These are phyloP conservation scores for Amitus sp. DNA, from an alignment of 2,888 invertebrate species.

Conservation along the genomic window DNA sequence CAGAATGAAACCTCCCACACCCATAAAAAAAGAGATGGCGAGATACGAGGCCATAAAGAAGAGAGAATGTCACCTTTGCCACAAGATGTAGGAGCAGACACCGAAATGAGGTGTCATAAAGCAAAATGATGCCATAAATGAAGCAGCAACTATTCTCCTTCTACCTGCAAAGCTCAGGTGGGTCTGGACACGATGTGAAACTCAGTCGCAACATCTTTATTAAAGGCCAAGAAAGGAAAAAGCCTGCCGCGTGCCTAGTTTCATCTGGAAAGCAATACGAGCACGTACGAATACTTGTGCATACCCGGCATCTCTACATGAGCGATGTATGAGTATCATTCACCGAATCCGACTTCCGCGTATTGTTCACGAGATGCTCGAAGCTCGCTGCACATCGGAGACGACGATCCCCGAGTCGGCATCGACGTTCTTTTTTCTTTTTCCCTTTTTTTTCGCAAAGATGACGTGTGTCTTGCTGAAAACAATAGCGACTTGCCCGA, in stretches of 20 bases:
- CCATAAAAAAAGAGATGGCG: conserved; percentile 7
- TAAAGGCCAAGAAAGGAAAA: conserved; percentile 44
- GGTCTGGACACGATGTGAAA: conserved; percentile 45
- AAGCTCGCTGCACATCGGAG: conserved; percentile 30
- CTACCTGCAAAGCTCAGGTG: conserved; percentile 42
- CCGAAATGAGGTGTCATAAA: conserved; percentile 47
- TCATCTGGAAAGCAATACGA: conserved; percentile 38
- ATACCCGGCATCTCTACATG: conserved; percentile 31
- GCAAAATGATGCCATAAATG: conserved; percentile 51
- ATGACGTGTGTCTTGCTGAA: conserved; percentile 16
- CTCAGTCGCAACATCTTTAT: conserved; percentile 54
- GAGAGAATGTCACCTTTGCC: conserved; percentile 9
- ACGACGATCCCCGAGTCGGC: conserved; percentile 5
- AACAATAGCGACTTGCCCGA: conserved; percentile 22
- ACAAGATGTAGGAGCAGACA: conserved; percentile 6
- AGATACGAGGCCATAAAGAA: conserved; percentile 5
- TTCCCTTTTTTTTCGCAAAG: conserved; percentile 12
- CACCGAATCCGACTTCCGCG: conserved; percentile 42
- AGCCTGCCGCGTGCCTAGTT: conserved; percentile 17
- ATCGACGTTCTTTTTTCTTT: conserved; percentile 6
- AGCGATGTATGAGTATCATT: conserved; percentile 37
- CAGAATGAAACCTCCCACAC: conserved; percentile 10
- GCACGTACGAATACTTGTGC: conserved; percentile 40
- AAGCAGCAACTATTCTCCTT: conserved; percentile 37
- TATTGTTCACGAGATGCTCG: conserved; percentile 35